Percentiles rank a stretch among this genome's conserved stretches.
Conservation (phyloP, 23 tunicate species). For the Trididemnum clinides region DNA sequence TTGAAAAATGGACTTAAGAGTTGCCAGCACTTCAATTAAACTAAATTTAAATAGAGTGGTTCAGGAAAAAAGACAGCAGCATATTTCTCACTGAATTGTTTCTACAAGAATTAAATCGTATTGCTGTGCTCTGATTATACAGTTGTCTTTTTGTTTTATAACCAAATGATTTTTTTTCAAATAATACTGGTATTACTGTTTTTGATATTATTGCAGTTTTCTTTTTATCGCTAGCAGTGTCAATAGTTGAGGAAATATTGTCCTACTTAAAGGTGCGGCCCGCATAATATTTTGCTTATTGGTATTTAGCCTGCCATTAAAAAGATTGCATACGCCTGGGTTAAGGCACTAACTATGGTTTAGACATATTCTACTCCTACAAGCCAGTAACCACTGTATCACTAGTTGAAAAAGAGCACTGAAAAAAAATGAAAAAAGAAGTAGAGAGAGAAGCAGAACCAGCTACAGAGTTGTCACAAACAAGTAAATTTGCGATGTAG, state of each 20-base stretch:
- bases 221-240: background rate
- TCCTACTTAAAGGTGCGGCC: slow-evolving; percentile 15
- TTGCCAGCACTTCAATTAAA: slow-evolving; percentile 48
- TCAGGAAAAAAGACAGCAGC: slow-evolving; percentile 26
- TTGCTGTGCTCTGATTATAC: no score
- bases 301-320: slow-evolving; percentile 2
- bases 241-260: background rate
- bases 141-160: slow-evolving; percentile 13
- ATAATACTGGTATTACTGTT: slow-evolving; percentile 12
- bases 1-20: slow-evolving; percentile 60
- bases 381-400: no score
- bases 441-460: no score
- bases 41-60: slow-evolving; percentile 20
- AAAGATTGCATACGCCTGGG: slow-evolving; percentile 27
- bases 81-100: slow-evolving; percentile 19
- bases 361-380: no score
- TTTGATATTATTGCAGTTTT: slow-evolving; percentile 23
- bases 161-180: background rate
- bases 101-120: background rate
- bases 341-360: no score
- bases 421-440: no score
- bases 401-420: no score
- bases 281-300: background rate
- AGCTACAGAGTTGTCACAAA: no score
- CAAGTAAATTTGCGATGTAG: no score